phyloP scores from a whole-genome alignment of 2,797 vertebrate species.

The Rhadinocentrus ornatus region DNA sequence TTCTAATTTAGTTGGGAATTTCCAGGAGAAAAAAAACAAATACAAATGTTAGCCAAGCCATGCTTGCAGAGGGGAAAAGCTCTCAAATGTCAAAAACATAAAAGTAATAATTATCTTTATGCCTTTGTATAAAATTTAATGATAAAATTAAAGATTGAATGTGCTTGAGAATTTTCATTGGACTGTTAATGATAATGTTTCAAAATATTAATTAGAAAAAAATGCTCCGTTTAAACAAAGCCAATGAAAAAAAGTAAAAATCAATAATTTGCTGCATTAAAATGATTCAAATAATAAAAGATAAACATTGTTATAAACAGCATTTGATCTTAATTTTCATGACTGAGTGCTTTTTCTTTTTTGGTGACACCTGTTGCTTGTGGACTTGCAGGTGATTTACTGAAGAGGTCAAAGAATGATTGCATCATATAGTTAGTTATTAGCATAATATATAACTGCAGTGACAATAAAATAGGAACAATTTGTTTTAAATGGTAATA shows the following conservation, averaged over 20 bases:
- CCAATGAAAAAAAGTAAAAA: neutral
- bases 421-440: slow-evolving; percentile 45
- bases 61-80: neutral
- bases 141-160: neutral
- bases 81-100: neutral
- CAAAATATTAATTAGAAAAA: neutral
- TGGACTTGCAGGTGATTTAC: slow-evolving; percentile 31
- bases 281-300: neutral
- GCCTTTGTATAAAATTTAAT: neutral
- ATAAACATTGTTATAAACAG: neutral
- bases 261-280: neutral
- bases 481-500: slow-evolving; percentile 46
- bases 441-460: slow-evolving; percentile 40
- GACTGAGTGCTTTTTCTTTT: neutral
- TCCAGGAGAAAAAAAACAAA: neutral
- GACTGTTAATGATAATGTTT: neutral
- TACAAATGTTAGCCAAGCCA: neutral
- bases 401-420: slow-evolving; percentile 19
- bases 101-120: neutral
- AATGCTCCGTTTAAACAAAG: slow-evolving; percentile 15
- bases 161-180: neutral
- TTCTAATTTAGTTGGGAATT: neutral
- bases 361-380: slow-evolving; percentile 56
- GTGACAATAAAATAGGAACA: slow-evolving; percentile 44
- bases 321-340: neutral